A percentile compares a stretch with the other conserved stretches of the same genome.
Conservation (phyloP, 2,113 vertebrate species). For the Ciconia stormi region DNA sequence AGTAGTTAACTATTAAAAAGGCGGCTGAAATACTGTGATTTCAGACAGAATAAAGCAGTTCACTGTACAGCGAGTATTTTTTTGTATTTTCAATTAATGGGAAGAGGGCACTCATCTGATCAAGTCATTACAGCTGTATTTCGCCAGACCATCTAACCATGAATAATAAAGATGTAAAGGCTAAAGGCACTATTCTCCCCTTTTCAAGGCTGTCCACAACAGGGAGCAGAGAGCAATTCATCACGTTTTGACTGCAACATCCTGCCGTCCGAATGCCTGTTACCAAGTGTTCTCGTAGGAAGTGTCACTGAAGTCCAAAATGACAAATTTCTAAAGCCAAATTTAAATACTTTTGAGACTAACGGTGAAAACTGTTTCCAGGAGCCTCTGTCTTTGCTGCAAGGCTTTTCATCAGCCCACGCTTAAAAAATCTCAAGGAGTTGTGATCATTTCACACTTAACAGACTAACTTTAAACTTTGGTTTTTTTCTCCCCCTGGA, state of each 20-base stretch:
- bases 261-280: conserved; percentile 12
- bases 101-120: neutral
- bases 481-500: neutral
- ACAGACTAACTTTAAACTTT: neutral
- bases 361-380: neutral
- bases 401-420: neutral
- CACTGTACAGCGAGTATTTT: neutral
- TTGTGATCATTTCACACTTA: neutral
- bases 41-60: neutral
- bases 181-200: neutral
- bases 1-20: neutral
- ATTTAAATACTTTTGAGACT: neutral
- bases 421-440: neutral
- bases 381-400: neutral
- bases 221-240: conserved; percentile 3
- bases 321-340: conserved; percentile 3
- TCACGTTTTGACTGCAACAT: neutral
- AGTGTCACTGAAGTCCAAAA: neutral
- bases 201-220: conserved; percentile 16
- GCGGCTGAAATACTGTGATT: neutral
- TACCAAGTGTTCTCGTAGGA: neutral
- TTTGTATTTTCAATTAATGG: neutral
- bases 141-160: neutral
- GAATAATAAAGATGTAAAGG: neutral
- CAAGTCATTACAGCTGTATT: neutral